Percentiles rank a stretch among this genome's conserved stretches.
These are phyloP conservation scores for Herpetotheres cachinnans DNA, from an alignment of 2,113 vertebrate genomes.

Conservation along the genomic window DNA sequence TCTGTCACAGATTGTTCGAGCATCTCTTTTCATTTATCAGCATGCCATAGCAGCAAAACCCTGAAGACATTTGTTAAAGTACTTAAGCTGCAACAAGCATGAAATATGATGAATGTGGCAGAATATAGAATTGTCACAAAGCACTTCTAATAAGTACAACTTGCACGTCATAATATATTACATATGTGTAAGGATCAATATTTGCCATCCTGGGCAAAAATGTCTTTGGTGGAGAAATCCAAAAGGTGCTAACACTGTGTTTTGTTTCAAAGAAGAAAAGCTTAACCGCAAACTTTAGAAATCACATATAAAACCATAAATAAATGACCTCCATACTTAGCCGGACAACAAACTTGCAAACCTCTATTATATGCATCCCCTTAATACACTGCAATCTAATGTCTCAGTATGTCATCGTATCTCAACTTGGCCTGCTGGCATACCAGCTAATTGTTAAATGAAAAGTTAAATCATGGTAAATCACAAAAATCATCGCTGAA, in stretches of 20 bases:
- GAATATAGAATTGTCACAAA: neutral
- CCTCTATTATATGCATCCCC: neutral
- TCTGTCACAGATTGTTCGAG: neutral
- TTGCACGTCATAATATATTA: neutral
- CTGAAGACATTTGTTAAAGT: neutral
- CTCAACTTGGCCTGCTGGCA: neutral
- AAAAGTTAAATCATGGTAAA: neutral
- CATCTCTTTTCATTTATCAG: neutral
- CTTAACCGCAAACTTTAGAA: neutral
- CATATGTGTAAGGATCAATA: neutral
- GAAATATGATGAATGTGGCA: neutral
- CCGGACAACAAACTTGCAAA: neutral
- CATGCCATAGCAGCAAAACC: accelerated
- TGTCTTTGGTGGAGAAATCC: neutral
- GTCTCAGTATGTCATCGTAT: neutral
- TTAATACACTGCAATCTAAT: neutral
- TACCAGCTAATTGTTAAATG: neutral
- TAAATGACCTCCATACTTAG: neutral
- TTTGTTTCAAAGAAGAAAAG: neutral
- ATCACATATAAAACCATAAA: neutral
- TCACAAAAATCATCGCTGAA: neutral
- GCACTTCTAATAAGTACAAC: neutral
- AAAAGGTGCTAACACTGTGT: neutral
- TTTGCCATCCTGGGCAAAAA: neutral
- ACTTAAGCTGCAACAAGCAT: neutral